Percentiles rank a stretch among this genome's conserved stretches.
These are phyloP conservation scores for Thomomys bottae DNA, from an alignment of 2,113 vertebrate genomes.

Conservation along the genomic window DNA sequence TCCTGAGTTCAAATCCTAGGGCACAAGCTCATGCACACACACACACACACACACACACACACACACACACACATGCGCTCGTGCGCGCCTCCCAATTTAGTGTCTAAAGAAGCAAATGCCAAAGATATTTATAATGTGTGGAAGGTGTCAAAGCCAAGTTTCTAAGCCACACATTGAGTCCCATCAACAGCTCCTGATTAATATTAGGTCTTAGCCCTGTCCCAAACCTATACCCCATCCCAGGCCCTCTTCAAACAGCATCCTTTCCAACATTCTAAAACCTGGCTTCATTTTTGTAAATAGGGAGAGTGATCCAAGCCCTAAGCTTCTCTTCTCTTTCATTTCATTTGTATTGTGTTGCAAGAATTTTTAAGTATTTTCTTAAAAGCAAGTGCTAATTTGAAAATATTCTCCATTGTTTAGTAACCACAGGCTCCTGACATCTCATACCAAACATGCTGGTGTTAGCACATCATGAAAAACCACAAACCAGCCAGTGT, in stretches of 20 bases:
- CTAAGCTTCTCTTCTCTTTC: background rate
- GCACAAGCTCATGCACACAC: too few species aligned
- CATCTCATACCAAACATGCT: slow-evolving; percentile 12
- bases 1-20: too few species aligned
- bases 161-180: background rate
- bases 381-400: slow-evolving; percentile 48
- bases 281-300: slow-evolving; percentile 5
- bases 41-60: too few species aligned
- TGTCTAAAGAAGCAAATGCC: background rate
- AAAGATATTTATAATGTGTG: background rate
- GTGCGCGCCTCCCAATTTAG: too few species aligned
- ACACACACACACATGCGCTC: too few species aligned
- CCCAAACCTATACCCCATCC: background rate
- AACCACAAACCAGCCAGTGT: background rate
- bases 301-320: background rate
- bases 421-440: background rate
- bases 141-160: slow-evolving; percentile 9
- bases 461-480: background rate
- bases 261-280: background rate
- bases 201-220: background rate
- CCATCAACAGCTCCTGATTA: background rate
- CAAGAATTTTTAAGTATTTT: slow-evolving; percentile 30
- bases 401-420: slow-evolving; percentile 2
- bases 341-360: slow-evolving; percentile 18
- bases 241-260: background rate